phyloP scores from a whole-genome alignment of 1,140 invertebrate genomes.

The Drosophila mauritiana region DNA sequence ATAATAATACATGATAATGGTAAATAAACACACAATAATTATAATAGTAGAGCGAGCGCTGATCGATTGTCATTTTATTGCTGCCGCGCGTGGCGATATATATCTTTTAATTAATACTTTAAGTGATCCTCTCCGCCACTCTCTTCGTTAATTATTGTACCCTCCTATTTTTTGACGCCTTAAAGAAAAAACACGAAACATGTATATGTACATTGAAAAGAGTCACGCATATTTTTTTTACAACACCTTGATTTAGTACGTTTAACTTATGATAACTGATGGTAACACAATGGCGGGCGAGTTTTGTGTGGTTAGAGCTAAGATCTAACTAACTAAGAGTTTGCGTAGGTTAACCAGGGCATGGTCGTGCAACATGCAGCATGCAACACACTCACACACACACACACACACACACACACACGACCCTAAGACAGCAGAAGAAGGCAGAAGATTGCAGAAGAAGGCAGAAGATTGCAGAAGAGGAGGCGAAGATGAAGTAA shows the following conservation, averaged over 20 bases:
- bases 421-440: slow-evolving; percentile 5
- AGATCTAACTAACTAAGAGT: neutral
- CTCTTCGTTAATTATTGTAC: slow-evolving; percentile 17
- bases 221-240: slow-evolving; percentile 50
- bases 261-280: slow-evolving; percentile 22
- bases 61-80: slow-evolving; percentile 36
- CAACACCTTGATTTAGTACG: slow-evolving; percentile 35
- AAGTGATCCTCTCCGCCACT: slow-evolving; percentile 15
- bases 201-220: slow-evolving; percentile 39
- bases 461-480: neutral
- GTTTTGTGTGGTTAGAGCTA: slow-evolving; percentile 29
- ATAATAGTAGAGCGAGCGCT: slow-evolving; percentile 49
- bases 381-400: too few relatives aligned
- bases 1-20: slow-evolving; percentile 29
- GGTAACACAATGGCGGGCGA: slow-evolving; percentile 6
- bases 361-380: too few relatives aligned
- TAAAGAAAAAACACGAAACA: slow-evolving; percentile 10
- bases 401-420: neutral
- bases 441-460: neutral
- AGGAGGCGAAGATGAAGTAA: slow-evolving; percentile 9
- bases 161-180: slow-evolving; percentile 10
- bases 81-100: slow-evolving; percentile 1
- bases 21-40: slow-evolving; percentile 37
- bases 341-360: too few relatives aligned
- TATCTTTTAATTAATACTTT: slow-evolving; percentile 26